Evolutionary conservation across 2,888 invertebrate genomes (phyloP), one percentile per base, ranked within the genome.

Genomic region (Phengaris arion): DNA sequence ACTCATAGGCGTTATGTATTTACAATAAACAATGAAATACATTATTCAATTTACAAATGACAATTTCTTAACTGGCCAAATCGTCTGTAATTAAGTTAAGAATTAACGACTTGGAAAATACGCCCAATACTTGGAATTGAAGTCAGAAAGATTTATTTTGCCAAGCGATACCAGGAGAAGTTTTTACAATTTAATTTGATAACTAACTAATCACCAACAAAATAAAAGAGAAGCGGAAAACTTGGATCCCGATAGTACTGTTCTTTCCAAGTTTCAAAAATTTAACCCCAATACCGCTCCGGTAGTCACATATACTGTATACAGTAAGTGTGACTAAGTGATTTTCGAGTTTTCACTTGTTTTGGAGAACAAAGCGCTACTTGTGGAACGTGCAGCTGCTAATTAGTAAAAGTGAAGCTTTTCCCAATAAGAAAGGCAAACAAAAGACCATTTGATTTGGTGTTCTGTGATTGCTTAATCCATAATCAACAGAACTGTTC

Each of bases 391-490:
- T 86, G 88, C 85, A 35, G 35, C 79, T 84, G 83, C 85, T 92
- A 93, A 93, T 93, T 92, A 91, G 93, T 91, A 93, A 93, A 92
- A 93, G 91, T 91, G 85, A 87, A 85, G 87, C 85, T 89, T 88
- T 90, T 87, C 86, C 80, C 84, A 85, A 88, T 87, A 86, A 83
- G 87, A 88, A 90, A 81, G 80, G 77, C 85, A 90, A 92, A 92
- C 87, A 91, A 84, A 87, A 79, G 82, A 87, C 85, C 84, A 83
- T 82, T 22, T 35, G 10, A 35, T 64, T 35, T 64, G 10, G 6
- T 51, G 13, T 72, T 54, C 35, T 52, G 72, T 9, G 48, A 13
- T 15, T 12, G 70, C 15, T 72, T 35, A 35, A 46, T 68, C 4
- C 12, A 7, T 22, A 72, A 72, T 48, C 0, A 68, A 45, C 46